Evolutionary conservation across 2,888 invertebrate species (phyloP).

Genomic region (Apoderus coryli): DNA sequence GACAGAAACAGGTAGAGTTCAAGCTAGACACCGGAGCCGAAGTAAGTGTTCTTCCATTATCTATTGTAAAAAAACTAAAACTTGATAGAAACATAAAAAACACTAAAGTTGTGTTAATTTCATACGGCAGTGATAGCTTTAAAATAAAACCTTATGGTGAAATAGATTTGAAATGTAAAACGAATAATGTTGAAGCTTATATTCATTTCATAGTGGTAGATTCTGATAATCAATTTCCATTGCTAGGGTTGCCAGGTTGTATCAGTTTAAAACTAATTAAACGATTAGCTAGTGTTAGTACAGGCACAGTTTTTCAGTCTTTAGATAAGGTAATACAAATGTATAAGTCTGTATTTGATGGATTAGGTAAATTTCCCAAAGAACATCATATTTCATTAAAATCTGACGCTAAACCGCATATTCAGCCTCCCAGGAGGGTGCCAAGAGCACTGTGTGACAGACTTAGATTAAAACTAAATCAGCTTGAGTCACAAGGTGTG

Average conservation of each 20-base stretch:
- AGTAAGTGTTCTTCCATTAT: constrained; percentile 10
- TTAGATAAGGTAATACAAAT: too few relatives aligned
- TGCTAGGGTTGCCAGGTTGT: too few relatives aligned
- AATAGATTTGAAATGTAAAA: constrained; percentile 8
- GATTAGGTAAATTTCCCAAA: too few relatives aligned
- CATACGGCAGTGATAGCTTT: too few relatives aligned
- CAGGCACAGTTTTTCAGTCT: too few relatives aligned
- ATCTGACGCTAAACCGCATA: neutral
- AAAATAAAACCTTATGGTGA: too few relatives aligned
- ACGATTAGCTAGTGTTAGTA: constrained; percentile 7
- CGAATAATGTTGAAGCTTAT: constrained; percentile 1
- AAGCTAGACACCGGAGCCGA: constrained; percentile 14
- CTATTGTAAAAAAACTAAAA: constrained; percentile 6
- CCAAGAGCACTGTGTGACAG: too few relatives aligned
- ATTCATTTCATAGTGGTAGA: constrained; percentile 13
- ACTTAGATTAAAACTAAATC: too few relatives aligned
- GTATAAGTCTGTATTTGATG: too few relatives aligned
- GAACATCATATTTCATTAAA: too few relatives aligned
- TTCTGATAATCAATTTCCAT: constrained; percentile 8
- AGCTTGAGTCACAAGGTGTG: too few relatives aligned
- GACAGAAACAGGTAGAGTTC: constrained; percentile 5
- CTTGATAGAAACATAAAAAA: too few relatives aligned
- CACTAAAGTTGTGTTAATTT: constrained; percentile 11
- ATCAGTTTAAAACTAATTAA: constrained; percentile 10
- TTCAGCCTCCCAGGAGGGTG: neutral